These are phyloP conservation scores for Poeciliopsis gracilis DNA, from an alignment of 2,797 vertebrate species.

Conservation along the genomic window DNA sequence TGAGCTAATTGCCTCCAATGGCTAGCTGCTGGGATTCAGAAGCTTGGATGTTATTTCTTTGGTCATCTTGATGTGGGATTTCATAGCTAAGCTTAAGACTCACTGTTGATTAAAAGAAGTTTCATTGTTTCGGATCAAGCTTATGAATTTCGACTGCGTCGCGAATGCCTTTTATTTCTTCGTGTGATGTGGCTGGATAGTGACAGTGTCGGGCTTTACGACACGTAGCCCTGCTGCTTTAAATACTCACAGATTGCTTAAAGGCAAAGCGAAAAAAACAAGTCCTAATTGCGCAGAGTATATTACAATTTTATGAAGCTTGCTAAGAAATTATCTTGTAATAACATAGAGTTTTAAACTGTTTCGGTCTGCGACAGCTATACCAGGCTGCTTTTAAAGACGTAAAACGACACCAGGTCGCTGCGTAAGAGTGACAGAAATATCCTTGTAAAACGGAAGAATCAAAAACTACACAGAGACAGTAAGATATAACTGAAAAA, in stretches of 20 bases:
- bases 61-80: slow-evolving; percentile 6
- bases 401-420: background rate
- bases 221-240: background rate
- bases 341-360: background rate
- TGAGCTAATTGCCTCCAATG: background rate
- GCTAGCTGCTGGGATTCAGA: background rate
- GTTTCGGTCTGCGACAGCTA: background rate
- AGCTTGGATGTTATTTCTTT: background rate
- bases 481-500: slow-evolving; percentile 21
- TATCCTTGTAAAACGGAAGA: slow-evolving; percentile 6
- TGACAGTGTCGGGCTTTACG: background rate
- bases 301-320: background rate
- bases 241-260: slow-evolving; percentile 2
- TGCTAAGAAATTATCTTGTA: background rate
- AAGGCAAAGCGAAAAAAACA: background rate
- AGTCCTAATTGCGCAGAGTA: background rate
- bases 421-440: background rate
- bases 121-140: background rate
- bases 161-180: slow-evolving; percentile 4
- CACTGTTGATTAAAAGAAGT: background rate
- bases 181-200: slow-evolving; percentile 2
- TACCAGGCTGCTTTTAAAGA: background rate
- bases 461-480: slow-evolving; percentile 19
- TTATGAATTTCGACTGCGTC: background rate
- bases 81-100: background rate